Evolutionary conservation across 1,140 invertebrate genomes (phyloP).

Genomic region (Contarinia nasturtii): DNA sequence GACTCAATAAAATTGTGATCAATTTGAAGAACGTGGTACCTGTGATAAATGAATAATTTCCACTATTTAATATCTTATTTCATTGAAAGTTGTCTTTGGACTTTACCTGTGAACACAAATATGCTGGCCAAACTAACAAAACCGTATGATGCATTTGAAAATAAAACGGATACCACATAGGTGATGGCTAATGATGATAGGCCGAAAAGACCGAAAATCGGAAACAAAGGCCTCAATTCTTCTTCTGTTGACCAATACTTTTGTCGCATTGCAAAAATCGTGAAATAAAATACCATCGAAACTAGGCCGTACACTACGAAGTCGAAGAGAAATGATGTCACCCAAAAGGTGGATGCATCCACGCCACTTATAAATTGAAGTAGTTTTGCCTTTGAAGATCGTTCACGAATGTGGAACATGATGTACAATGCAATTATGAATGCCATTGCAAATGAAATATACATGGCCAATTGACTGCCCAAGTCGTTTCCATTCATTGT

Average conservation of each 20-base stretch:
- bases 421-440: constrained; percentile 58
- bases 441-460: constrained; percentile 42
- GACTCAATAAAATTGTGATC: too few species aligned
- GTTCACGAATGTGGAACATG: constrained; percentile 36
- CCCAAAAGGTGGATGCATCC: constrained; percentile 47
- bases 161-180: constrained; percentile 38
- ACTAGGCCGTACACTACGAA: constrained; percentile 39
- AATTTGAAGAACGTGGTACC: too few species aligned
- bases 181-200: constrained; percentile 28
- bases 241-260: constrained; percentile 26
- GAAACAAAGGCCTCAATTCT: constrained; percentile 27
- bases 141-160: constrained; percentile 40
- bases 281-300: constrained; percentile 26
- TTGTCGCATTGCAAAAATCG: constrained; percentile 35
- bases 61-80: too few species aligned
- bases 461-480: constrained; percentile 39
- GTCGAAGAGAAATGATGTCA: constrained; percentile 51
- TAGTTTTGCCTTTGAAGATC: constrained; percentile 29
- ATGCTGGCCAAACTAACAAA: too few species aligned
- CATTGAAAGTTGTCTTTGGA: too few species aligned
- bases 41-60: too few species aligned
- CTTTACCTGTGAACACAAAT: too few species aligned
- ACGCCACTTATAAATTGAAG: constrained; percentile 54
- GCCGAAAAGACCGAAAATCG: constrained; percentile 28
- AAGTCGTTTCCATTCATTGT: constrained; percentile 30